Evolutionary conservation across 2,113 vertebrate species (phyloP).

Genomic region (Ibidorhyncha struthersii): DNA sequence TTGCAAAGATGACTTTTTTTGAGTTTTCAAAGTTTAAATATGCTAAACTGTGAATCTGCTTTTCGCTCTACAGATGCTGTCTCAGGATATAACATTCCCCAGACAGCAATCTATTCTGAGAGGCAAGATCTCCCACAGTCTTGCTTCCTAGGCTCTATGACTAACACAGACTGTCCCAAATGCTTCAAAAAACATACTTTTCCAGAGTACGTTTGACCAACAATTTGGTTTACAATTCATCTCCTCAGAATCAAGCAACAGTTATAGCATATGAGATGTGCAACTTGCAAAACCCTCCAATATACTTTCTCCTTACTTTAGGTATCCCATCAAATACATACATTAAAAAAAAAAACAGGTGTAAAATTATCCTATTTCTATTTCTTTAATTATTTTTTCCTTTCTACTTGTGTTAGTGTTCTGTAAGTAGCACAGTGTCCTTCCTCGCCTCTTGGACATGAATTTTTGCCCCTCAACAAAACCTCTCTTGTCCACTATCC

Average conservation of each 20-base stretch:
- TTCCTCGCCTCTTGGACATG: neutral
- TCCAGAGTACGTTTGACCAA: neutral
- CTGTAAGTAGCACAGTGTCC: neutral
- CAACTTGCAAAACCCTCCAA: neutral
- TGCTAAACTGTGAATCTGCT: neutral
- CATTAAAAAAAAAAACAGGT: neutral
- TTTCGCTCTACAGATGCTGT: neutral
- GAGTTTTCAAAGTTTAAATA: neutral
- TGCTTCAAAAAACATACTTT: neutral
- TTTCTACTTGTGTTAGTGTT: neutral
- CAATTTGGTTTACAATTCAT: neutral
- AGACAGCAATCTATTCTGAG: neutral
- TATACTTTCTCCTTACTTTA: neutral
- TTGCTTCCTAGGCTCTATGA: neutral
- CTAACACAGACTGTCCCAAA: neutral
- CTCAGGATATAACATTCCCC: fast-evolving
- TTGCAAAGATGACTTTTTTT: neutral
- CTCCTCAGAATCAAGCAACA: neutral
- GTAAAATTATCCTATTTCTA: neutral
- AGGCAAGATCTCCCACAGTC: neutral
- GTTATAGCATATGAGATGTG: neutral
- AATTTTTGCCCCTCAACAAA: neutral
- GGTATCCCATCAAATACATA: neutral
- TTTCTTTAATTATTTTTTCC: neutral
- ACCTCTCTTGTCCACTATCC: neutral